A percentile compares a stretch with the other conserved stretches of the same genome.
phyloP scores from a whole-genome alignment of 1,140 invertebrate genomes.

The Drosophila kanapiae region DNA sequence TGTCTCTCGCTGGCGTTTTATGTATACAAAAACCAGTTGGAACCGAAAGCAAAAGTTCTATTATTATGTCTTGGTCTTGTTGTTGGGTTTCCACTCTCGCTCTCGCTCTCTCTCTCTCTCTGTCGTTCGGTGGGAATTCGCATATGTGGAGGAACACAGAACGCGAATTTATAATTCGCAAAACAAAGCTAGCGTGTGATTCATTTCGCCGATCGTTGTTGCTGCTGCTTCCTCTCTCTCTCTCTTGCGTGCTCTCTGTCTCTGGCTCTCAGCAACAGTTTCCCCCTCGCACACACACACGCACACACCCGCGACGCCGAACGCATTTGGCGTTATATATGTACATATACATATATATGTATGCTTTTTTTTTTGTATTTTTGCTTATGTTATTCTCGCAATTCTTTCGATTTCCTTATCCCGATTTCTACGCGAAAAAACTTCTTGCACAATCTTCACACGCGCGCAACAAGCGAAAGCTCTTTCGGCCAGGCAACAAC shows the following conservation, averaged over 20 bases:
- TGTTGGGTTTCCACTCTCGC: constrained; percentile 51
- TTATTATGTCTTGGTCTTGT: constrained; percentile 61
- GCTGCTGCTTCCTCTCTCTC: constrained; percentile 34
- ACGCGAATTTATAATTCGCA: constrained; percentile 63
- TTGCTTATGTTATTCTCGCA: constrained; percentile 45
- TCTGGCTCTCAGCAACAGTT: constrained; percentile 19
- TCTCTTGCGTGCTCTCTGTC: constrained; percentile 61
- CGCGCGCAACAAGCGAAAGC: constrained; percentile 82
- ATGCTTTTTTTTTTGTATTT: constrained; percentile 44
- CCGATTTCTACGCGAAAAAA: constrained; percentile 43
- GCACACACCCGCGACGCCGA: constrained; percentile 55
- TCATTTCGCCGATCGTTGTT: constrained; percentile 61
- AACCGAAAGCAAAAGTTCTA: constrained; percentile 84
- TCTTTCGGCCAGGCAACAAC: constrained; percentile 59
- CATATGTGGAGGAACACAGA: constrained; percentile 30
- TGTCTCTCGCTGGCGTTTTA: constrained; percentile 30
- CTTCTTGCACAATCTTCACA: constrained; percentile 71
- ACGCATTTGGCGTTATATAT: constrained; percentile 57
- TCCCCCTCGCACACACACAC: constrained; percentile 26
- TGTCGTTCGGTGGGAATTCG: constrained; percentile 50
- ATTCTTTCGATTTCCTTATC: constrained; percentile 47
- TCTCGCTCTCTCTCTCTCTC: constrained; percentile 57
- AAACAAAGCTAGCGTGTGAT: constrained; percentile 74
- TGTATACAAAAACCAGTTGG: constrained; percentile 76
- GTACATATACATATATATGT: constrained; percentile 10